Percentiles rank a stretch among this genome's conserved stretches.
Conservation (phyloP, 2,888 invertebrate species). For the Apeira syringaria region DNA sequence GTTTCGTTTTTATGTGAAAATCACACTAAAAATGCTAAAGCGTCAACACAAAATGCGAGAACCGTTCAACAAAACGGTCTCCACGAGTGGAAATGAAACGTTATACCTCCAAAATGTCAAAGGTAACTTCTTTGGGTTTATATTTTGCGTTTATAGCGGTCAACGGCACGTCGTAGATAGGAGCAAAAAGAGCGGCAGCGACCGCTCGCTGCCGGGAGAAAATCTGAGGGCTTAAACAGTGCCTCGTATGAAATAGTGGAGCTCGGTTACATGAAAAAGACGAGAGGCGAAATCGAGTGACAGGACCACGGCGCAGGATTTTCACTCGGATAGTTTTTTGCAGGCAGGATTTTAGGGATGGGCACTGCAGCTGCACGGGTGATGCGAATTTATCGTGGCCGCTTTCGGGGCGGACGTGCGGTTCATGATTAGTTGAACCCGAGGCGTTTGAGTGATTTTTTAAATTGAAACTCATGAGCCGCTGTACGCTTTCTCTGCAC, state of each 20-base stretch:
- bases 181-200: constrained; percentile 71
- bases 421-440: constrained; percentile 67
- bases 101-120: constrained; percentile 80
- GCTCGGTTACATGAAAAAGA: constrained; percentile 83
- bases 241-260: constrained; percentile 81
- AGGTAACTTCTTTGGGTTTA: constrained; percentile 80
- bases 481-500: constrained; percentile 8
- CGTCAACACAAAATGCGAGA: constrained; percentile 51
- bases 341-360: constrained; percentile 68
- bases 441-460: constrained; percentile 55
- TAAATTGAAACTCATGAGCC: constrained; percentile 28
- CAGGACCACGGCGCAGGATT: constrained; percentile 77
- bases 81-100: constrained; percentile 67
- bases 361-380: constrained; percentile 62
- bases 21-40: constrained; percentile 40
- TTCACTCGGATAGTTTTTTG: constrained; percentile 77
- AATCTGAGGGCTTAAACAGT: constrained; percentile 83
- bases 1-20: constrained; percentile 16
- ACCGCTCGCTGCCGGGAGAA: constrained; percentile 74
- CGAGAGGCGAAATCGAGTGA: constrained; percentile 81
- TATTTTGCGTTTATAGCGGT: constrained; percentile 82
- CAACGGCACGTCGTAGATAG: constrained; percentile 68
- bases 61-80: constrained; percentile 61
- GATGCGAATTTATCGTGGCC: constrained; percentile 71
- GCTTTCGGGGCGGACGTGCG: constrained; percentile 56